These are phyloP conservation scores for Bombus haemorrhoidalis DNA, from an alignment of 1,140 invertebrate genomes.

Conservation along the genomic window DNA sequence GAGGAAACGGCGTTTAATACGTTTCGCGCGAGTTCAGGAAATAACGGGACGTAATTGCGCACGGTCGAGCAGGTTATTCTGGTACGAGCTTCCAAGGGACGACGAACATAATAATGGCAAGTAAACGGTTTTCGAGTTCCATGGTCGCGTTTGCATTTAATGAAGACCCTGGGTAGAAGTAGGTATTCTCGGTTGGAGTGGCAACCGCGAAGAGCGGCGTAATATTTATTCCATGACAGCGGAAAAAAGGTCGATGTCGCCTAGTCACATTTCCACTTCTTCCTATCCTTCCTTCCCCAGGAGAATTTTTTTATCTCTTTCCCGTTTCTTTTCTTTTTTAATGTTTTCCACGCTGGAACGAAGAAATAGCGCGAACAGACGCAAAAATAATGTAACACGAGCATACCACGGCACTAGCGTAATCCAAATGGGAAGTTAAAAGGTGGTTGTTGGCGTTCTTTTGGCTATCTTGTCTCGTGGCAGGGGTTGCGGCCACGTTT, in stretches of 20 bases:
- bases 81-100: neutral
- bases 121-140: slow-evolving; percentile 21
- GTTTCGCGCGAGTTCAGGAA: neutral
- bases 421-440: slow-evolving; percentile 71
- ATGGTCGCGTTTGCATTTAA: slow-evolving; percentile 7
- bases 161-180: slow-evolving; percentile 16
- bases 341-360: slow-evolving; percentile 12
- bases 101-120: slow-evolving; percentile 21
- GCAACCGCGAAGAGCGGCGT: neutral
- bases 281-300: neutral
- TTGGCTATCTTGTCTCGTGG: slow-evolving; percentile 26
- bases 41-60: slow-evolving; percentile 29
- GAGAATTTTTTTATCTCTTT: neutral
- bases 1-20: slow-evolving; percentile 4
- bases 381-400: slow-evolving; percentile 50
- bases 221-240: slow-evolving; percentile 49
- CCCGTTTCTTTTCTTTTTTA: neutral
- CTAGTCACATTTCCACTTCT: slow-evolving; percentile 13
- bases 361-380: slow-evolving; percentile 28
- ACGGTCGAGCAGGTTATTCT: neutral
- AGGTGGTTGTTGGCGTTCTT: slow-evolving; percentile 47
- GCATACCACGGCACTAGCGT: slow-evolving; percentile 11
- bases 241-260: slow-evolving; percentile 38
- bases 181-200: slow-evolving; percentile 8
- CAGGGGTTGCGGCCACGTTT: slow-evolving; percentile 47